phyloP scores from a whole-genome alignment of 2,113 vertebrate species.

The Carassius carassius region DNA sequence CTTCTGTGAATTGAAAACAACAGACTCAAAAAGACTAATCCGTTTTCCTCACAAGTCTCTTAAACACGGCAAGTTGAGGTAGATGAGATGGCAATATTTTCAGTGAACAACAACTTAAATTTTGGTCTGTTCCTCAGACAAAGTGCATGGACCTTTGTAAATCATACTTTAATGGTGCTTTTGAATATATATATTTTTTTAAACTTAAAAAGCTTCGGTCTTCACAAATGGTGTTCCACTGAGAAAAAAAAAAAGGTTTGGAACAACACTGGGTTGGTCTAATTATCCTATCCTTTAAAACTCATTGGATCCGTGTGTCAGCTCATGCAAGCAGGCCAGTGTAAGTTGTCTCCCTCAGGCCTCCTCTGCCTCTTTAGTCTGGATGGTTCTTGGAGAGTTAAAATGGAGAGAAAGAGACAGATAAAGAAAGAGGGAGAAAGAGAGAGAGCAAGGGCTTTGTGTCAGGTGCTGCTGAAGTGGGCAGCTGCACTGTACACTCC shows the following conservation, averaged over 20 bases:
- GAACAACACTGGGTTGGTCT: background rate
- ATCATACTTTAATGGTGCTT: background rate
- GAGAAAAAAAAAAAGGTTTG: background rate
- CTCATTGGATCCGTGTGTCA: background rate
- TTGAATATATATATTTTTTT: background rate
- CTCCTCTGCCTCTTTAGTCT: slow-evolving; percentile 24
- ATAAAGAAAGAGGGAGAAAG: slow-evolving; percentile 42
- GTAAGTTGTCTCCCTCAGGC: background rate
- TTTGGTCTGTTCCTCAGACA: background rate
- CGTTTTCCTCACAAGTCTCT: background rate
- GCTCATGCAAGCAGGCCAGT: background rate
- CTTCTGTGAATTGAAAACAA: background rate
- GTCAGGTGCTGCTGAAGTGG: slow-evolving; percentile 58
- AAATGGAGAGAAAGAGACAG: slow-evolving; percentile 22
- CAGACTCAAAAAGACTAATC: background rate
- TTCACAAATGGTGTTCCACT: background rate
- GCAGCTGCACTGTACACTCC: slow-evolving; percentile 57
- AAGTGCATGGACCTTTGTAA: background rate
- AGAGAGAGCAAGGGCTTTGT: slow-evolving; percentile 53
- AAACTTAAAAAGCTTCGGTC: background rate
- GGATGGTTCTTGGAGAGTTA: background rate
- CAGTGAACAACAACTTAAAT: background rate
- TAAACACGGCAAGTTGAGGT: background rate
- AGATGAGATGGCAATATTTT: background rate
- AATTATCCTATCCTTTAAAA: background rate